Base-by-base conservation (phyloP, 2,888 invertebrate genomes). In the Torymus aiolomorphi region DNA sequence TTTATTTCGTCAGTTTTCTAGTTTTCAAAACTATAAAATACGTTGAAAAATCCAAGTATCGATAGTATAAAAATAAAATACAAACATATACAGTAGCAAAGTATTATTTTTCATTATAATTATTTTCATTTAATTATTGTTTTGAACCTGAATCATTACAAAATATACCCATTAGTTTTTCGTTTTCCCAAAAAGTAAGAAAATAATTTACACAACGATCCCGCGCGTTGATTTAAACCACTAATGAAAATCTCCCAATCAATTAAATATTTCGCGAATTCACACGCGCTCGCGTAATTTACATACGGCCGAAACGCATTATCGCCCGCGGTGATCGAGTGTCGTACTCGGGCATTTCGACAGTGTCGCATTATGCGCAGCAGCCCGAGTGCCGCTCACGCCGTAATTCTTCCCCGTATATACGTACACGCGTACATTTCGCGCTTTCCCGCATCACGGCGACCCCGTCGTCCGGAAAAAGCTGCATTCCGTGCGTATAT, bases 391-490 rank as follows among this genome's bases (percentile, higher is more conserved):
- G 8, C 42, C 42, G 31, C 31, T 31, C 12, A 56, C 54, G 10
- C 13, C 56, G 62, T 73, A 73, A 78, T 69, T 78, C 67, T 69
- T 74, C 70, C 78, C 31, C 8, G 42, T 42, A 42, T 42, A 8
- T 42, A 42, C 42, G 8, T 10, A 42, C 8, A 42, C 8, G 18
- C 16, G 66, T 8, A 16, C 24, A 59, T 78, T 72, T 65, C 54
- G 59, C 51, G 59, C 51, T 66, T 66, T 31, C 59, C n/a, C 62
- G 12, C 65, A 56, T 67, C 63, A 63, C 51, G 18, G 59, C 8
- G 8, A 42, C 8, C 72, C 62, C 80, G 63, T 65, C 73, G 14
- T 4, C 59, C 57, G 62, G 67, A 72, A 69, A 76, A 76, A 80
- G 65, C 16, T 16, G 13, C 31, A 18, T 16, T 24, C 61, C 13